Evolutionary conservation across 2,113 vertebrate genomes (phyloP).

Genomic region (Tapirus terrestris): DNA sequence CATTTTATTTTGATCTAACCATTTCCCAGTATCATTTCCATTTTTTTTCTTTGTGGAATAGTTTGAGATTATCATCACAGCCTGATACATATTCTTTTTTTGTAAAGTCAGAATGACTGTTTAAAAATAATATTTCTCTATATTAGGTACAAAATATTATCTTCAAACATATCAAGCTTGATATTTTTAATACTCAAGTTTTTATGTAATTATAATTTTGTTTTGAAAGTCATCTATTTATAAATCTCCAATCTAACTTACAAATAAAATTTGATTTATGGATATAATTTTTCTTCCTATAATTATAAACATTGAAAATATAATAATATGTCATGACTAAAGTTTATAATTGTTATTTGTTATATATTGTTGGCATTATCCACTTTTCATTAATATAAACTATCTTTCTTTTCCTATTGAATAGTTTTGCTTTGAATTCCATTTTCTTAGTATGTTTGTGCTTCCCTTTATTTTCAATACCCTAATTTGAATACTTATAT

Average conservation of each 20-base stretch:
- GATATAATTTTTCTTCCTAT: not conserved
- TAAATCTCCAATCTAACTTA: not conserved
- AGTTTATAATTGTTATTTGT: not conserved
- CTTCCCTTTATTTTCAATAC: not conserved
- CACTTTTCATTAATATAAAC: not conserved
- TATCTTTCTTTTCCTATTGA: not conserved
- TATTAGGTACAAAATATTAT: not conserved
- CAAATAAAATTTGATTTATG: not conserved
- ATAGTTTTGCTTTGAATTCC: not conserved
- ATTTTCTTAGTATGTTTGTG: not conserved
- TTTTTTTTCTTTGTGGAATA: not conserved
- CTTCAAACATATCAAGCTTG: not conserved
- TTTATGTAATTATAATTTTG: not conserved
- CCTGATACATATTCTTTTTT: not conserved
- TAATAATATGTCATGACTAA: not conserved
- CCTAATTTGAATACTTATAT: not conserved
- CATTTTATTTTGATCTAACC: not conserved
- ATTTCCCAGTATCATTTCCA: not conserved
- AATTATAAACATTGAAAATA: not conserved
- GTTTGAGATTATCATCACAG: not conserved
- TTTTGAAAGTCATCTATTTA: not conserved
- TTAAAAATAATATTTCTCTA: not conserved
- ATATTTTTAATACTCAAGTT: not conserved
- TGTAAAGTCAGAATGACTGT: not conserved
- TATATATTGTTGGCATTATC: not conserved